Evolutionary conservation across 2,888 invertebrate genomes (phyloP).

Genomic region (Apantesis nais): DNA sequence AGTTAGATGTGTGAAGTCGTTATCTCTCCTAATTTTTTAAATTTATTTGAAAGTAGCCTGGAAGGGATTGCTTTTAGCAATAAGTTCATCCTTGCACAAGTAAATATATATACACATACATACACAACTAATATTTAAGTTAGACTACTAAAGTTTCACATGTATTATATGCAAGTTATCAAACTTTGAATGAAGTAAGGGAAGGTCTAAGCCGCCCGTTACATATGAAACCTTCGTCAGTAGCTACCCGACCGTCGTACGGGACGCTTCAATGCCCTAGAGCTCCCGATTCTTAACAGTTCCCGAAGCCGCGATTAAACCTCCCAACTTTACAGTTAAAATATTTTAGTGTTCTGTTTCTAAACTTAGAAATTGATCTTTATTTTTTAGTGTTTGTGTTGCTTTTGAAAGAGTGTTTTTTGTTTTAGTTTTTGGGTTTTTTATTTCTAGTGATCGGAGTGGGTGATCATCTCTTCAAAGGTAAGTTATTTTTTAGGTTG

Average conservation of each 20-base stretch:
- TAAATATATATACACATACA: too few species aligned
- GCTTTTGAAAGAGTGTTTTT: slow-evolving; percentile 24
- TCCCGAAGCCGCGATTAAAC: slow-evolving; percentile 23
- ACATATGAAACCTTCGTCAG: slow-evolving; percentile 26
- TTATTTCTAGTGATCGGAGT: slow-evolving; percentile 7
- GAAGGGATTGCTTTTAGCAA: too few species aligned
- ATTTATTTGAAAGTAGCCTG: too few species aligned
- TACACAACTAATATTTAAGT: not conserved
- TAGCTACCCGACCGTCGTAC: slow-evolving; percentile 41
- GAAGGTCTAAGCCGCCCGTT: slow-evolving; percentile 13
- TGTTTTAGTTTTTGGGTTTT: slow-evolving; percentile 10
- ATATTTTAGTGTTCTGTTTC: slow-evolving; percentile 17
- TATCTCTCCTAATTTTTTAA: too few species aligned
- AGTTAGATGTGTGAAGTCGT: too few species aligned
- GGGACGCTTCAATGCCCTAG: slow-evolving; percentile 27
- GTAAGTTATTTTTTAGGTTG: slow-evolving; percentile 7
- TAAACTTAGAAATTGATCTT: slow-evolving; percentile 18
- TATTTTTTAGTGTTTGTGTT: slow-evolving; percentile 26
- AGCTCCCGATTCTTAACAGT: slow-evolving; percentile 20
- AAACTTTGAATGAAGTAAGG: slow-evolving; percentile 33
- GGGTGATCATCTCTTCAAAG: slow-evolving; percentile 4
- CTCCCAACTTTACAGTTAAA: slow-evolving; percentile 35
- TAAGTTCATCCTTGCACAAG: too few species aligned
- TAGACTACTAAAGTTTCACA: not conserved
- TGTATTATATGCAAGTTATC: slow-evolving; percentile 4